Evolutionary conservation across 2,888 invertebrate genomes (phyloP), one percentile per base, ranked within the genome.

Genomic region (Celastrina argiolus): DNA sequence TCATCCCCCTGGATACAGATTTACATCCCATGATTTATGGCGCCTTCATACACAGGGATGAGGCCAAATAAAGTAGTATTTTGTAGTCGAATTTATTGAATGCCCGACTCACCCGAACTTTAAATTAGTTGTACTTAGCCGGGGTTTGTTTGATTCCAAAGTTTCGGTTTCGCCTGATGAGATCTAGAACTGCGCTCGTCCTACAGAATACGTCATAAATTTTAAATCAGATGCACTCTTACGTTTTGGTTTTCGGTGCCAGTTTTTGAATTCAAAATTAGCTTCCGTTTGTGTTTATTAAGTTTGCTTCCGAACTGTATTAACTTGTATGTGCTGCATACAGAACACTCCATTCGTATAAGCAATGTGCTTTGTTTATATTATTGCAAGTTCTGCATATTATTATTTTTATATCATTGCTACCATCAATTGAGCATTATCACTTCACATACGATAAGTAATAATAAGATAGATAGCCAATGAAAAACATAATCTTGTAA

Each of bases 11-110:
- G 86, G 87, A 85, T 88, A 85, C 88, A 89, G 90, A 91, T 90
- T 89, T 91, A 90, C 89, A 90, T 90, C 85, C 74, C 74, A 82
- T 90, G 89, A 91, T 91, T 90, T 90, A 91, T 88, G 88, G 85
- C 87, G 87, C 85, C 88, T 90, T 90, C 86, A 89, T 90, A 84
- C 80, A 88, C 85, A 87, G 86, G 85, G 86, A 83, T 83, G 84
- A 86, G 84, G 84, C 77, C 78, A 77, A 84, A 84, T 64, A 69
- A 68, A 67, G 69, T 63, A 61, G 28, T 64, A 64, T 64, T 67
- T 67, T 69, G 63, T 66, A 64, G 41, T 63, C 7, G 34, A 61
- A 61, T 22, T 18, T 39, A 39, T 61, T 39, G 61, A 61, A 61
- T 22, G 12, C 36, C n/a, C 39, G 36, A 22, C 61, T 39, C 22